Evolutionary conservation across 2,113 vertebrate genomes (phyloP).

Genomic region (Petaurus breviceps): DNA sequence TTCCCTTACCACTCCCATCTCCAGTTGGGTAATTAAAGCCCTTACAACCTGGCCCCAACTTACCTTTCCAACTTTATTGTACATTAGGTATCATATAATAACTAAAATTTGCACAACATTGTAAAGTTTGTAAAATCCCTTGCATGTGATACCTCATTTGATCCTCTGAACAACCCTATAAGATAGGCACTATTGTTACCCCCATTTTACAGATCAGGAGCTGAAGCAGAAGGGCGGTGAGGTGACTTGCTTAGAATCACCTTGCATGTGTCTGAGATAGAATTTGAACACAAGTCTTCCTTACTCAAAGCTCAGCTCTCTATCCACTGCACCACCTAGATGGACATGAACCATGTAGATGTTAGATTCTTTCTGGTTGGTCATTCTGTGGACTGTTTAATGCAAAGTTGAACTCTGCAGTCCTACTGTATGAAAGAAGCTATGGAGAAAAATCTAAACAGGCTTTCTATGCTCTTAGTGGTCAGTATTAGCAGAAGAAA

Average conservation of each 20-base stretch:
- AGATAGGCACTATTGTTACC: not conserved
- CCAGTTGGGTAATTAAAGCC: not conserved
- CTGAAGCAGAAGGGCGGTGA: not conserved
- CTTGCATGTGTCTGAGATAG: not conserved
- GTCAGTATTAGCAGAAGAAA: conserved; percentile 28
- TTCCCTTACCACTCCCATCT: not conserved
- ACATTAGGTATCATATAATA: not conserved
- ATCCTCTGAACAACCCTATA: not conserved
- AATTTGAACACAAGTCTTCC: not conserved
- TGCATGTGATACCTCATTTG: not conserved
- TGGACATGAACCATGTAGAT: not conserved
- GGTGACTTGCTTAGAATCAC: not conserved
- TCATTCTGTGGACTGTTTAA: not conserved
- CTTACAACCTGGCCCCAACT: not conserved
- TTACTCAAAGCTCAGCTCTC: not conserved
- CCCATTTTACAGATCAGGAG: not conserved
- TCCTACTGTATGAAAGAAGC: not conserved
- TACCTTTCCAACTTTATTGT: not conserved
- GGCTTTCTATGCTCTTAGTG: conserved; percentile 53
- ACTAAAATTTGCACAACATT: not conserved
- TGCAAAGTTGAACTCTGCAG: not conserved
- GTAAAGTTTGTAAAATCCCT: not conserved
- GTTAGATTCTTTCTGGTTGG: not conserved
- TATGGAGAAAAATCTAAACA: not conserved
- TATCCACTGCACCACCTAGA: not conserved